phyloP scores from a whole-genome alignment of 2,113 vertebrate species.

The Pterocles gutturalis region DNA sequence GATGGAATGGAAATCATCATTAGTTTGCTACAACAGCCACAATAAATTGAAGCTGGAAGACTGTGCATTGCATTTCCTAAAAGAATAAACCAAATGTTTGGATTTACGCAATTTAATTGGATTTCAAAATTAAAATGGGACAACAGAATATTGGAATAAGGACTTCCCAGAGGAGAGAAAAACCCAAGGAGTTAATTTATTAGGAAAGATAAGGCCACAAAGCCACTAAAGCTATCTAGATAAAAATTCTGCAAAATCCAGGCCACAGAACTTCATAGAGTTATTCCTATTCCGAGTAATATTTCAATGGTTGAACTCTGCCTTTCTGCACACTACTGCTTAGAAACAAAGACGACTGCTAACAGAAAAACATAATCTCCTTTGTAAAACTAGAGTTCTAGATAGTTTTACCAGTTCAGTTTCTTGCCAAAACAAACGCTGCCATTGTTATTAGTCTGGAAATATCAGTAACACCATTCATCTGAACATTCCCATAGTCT shows the following conservation, averaged over 20 bases:
- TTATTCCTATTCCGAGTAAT: background rate
- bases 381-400: background rate
- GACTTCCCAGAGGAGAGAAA: background rate
- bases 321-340: background rate
- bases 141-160: background rate
- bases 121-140: background rate
- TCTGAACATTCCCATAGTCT: background rate
- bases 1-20: background rate
- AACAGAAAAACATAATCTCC: background rate
- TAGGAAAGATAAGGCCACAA: background rate
- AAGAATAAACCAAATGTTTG: background rate
- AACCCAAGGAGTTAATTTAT: background rate
- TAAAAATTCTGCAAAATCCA: background rate
- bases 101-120: background rate
- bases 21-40: background rate
- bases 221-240: background rate
- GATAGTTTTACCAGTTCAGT: background rate
- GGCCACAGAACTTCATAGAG: background rate
- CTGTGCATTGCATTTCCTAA: fast-evolving
- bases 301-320: background rate
- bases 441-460: background rate
- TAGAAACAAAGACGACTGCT: background rate
- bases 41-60: background rate
- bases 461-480: background rate
- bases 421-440: background rate